Evolutionary conservation across 2,113 vertebrate species (phyloP), one percentile per base, ranked within the genome.

Genomic region (Lophius piscatorius): DNA sequence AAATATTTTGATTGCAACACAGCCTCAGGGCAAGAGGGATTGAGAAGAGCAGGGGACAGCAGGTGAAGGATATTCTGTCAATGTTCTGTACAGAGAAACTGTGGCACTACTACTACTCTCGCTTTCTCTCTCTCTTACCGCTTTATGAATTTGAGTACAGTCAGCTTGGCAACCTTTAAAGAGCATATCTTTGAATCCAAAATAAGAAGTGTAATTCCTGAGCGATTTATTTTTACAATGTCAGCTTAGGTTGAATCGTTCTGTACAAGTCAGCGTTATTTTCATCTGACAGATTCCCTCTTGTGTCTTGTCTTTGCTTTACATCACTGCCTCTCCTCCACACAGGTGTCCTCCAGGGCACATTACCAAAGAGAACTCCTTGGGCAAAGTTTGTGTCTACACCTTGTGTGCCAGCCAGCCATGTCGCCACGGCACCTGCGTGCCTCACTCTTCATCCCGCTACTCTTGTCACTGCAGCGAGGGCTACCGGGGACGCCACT

Each of bases 311-410:
- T 70, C 41, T 65, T 23, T 63, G 4, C 49, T 39, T 70, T 39
- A 51, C 55, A 2, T 21, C 9, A 4, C 38, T 22, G 9, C 70
- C 47, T 80, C 65, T 21, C 54, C 17, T 1, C 74, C 16, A 63
- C 68, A 36, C 78, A 96, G 94, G 76, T 96, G 94, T 81, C 94
- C 95, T 1, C 55, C 83, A 0, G 94, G 94, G 63, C 91, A 95
- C 75, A 73, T 95, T 82, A 54, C 91, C 20, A 81, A 85, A 78
- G 93, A 94, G 75, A 94, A 91, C 46, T 74, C 87, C 46, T 81
- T 84, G 0, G 92, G 93, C 12, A 91, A 87, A 51, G 85, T 81
- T 48, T 96, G 95, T 0, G 58, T 94, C 48, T 89, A 93, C 81
- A 95, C 94, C 0, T 82, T 91, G 0, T 96, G 94, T 2, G 94